These are phyloP conservation scores for Masnerella sp. DNA, from an alignment of 2,888 invertebrate species.

Conservation along the genomic window DNA sequence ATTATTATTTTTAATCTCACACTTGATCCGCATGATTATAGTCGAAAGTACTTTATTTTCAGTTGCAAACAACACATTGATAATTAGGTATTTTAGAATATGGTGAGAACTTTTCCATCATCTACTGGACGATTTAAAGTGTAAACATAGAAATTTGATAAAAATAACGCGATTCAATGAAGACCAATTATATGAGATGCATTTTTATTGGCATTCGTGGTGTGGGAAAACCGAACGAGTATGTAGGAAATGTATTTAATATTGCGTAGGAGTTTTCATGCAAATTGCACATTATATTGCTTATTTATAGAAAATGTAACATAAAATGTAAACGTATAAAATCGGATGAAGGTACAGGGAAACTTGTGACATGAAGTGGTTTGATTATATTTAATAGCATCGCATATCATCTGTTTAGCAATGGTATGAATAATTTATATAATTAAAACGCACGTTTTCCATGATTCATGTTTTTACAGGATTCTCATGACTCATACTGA, in stretches of 20 bases:
- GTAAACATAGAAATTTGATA: constrained; percentile 34
- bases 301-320: constrained; percentile 19
- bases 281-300: constrained; percentile 28
- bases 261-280: constrained; percentile 13
- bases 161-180: constrained; percentile 28
- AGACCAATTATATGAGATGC: constrained; percentile 16
- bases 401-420: neutral
- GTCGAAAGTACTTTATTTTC: constrained; percentile 23
- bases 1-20: constrained; percentile 43
- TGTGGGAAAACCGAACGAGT: constrained; percentile 32
- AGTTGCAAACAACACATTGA: constrained; percentile 30
- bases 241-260: constrained; percentile 18
- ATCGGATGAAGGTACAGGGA: neutral
- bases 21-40: constrained; percentile 13
- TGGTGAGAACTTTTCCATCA: constrained; percentile 34
- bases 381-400: neutral
- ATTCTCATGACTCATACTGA: neutral
- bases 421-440: neutral
- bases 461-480: neutral
- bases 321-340: constrained; percentile 3
- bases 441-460: neutral
- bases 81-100: constrained; percentile 43
- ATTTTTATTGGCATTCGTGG: constrained; percentile 2
- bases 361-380: neutral
- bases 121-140: constrained; percentile 30